A percentile compares a stretch with the other conserved stretches of the same genome.
Conservation (phyloP, 2,888 invertebrate genomes). For the Thymelicus acteon region DNA sequence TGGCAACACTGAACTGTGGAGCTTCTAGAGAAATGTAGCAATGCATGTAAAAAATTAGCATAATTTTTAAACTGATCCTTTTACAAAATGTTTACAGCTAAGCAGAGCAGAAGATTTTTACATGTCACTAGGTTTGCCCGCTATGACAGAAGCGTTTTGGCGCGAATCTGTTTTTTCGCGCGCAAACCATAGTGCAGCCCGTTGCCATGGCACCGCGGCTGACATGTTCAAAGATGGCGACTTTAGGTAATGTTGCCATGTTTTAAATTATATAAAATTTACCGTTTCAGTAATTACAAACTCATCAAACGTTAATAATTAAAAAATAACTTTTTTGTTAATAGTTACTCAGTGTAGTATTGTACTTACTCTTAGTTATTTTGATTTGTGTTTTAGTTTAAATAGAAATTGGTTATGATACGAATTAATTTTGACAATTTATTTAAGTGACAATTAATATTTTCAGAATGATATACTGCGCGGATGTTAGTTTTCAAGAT, state of each 20-base stretch:
- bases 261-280: background rate
- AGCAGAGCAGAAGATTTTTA: conserved; percentile 88
- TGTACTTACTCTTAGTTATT: background rate
- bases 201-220: conserved; percentile 90
- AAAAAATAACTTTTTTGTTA: too few relatives aligned
- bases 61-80: background rate
- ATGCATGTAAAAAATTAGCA: too few relatives aligned
- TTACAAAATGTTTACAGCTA: conserved; percentile 58
- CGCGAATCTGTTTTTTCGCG: conserved; percentile 79
- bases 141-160: conserved; percentile 87
- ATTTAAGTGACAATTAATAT: background rate
- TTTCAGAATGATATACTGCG: conserved; percentile 87
- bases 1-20: too few relatives aligned
- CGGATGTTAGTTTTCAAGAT: conserved; percentile 84
- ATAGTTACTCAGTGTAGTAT: too few relatives aligned
- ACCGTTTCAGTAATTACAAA: background rate
- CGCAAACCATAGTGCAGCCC: conserved; percentile 53
- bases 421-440: too few relatives aligned
- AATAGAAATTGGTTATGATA: background rate
- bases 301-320: too few relatives aligned
- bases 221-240: conserved; percentile 88
- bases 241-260: conserved; percentile 80
- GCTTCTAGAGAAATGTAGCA: too few relatives aligned
- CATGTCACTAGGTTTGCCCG: conserved; percentile 86
- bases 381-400: background rate